Evolutionary conservation across 2,888 invertebrate genomes (phyloP).

Genomic region (Noctua janthe): DNA sequence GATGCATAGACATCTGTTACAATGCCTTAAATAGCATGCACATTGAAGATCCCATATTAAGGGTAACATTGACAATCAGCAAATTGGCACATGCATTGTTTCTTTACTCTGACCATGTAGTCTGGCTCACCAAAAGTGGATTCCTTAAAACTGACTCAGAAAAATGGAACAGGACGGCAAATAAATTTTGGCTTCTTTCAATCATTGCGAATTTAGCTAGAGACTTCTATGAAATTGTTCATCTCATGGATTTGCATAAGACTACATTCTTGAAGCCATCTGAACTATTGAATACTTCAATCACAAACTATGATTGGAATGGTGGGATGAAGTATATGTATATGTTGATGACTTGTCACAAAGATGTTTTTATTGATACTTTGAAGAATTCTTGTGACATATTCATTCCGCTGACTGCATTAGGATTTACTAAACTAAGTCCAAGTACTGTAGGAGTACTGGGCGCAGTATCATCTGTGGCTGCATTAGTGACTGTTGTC

Average conservation of each 20-base stretch:
- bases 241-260: conserved; percentile 90
- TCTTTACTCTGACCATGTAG: conserved; percentile 95
- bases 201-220: conserved; percentile 94
- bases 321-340: conserved; percentile 77
- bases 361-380: conserved; percentile 94
- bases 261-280: conserved; percentile 84
- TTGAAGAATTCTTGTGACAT: conserved; percentile 96
- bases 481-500: conserved; percentile 94
- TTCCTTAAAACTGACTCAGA: conserved; percentile 92
- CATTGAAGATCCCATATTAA: conserved; percentile 93
- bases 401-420: conserved; percentile 95
- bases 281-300: conserved; percentile 78
- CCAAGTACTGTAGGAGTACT: conserved; percentile 94
- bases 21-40: conserved; percentile 93
- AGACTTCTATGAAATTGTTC: conserved; percentile 95
- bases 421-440: conserved; percentile 94
- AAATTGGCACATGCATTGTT: conserved; percentile 95
- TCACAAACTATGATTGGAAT: conserved; percentile 73
- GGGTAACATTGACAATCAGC: conserved; percentile 93
- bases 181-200: conserved; percentile 96
- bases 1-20: conserved; percentile 95
- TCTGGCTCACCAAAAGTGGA: conserved; percentile 95
- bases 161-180: conserved; percentile 93
- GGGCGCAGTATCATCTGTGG: conserved; percentile 95
- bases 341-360: conserved; percentile 83